A percentile compares a stretch with the other conserved stretches of the same genome.
Conservation (phyloP, 2,113 vertebrate genomes). For the Platysternon megacephalum region DNA sequence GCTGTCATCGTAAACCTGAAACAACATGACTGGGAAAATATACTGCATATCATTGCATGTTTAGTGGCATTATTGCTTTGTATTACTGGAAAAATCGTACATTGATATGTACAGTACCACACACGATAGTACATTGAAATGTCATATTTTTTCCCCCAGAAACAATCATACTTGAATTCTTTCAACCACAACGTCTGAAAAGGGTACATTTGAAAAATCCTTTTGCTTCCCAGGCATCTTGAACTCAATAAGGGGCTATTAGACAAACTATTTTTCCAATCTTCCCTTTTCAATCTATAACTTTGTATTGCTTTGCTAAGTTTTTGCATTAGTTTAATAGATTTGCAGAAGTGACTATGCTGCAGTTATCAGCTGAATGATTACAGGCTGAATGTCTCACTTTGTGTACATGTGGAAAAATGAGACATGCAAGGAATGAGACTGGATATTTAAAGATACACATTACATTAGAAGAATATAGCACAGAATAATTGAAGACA, state of each 20-base stretch:
- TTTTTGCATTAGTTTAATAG: not conserved
- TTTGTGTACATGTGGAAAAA: fast-evolving
- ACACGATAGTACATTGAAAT: not conserved
- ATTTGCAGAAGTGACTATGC: not conserved
- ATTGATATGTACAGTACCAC: not conserved
- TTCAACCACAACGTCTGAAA: not conserved
- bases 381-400: not conserved
- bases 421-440: not conserved
- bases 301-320: not conserved
- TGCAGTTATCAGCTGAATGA: not conserved
- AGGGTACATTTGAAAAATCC: not conserved
- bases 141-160: not conserved
- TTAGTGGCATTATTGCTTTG: not conserved
- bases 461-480: not conserved
- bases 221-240: not conserved
- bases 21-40: not conserved
- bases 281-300: not conserved
- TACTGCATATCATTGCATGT: not conserved
- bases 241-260: not conserved
- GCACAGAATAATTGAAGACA: not conserved
- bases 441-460: not conserved
- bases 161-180: not conserved
- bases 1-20: not conserved
- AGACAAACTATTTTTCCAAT: not conserved
- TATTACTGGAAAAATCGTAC: not conserved